These are phyloP conservation scores for Monoplex corrugatus DNA, from an alignment of 2,888 invertebrate species.

Conservation along the genomic window DNA sequence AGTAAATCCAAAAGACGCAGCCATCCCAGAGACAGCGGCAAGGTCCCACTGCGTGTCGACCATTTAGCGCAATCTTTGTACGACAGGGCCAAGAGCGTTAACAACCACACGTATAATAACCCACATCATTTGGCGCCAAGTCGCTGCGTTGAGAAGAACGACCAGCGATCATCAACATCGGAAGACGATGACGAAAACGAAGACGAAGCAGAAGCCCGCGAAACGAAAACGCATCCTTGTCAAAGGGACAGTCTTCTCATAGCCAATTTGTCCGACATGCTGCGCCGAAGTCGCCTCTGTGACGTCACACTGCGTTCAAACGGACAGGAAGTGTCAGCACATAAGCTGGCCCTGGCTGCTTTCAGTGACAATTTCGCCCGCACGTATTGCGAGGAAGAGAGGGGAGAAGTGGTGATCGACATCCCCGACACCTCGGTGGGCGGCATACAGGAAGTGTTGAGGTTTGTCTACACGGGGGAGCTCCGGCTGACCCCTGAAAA, in stretches of 20 bases:
- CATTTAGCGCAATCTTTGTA: not conserved
- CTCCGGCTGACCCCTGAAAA: conserved; percentile 63
- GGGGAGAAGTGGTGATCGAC: conserved; percentile 59
- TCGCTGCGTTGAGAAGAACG: not conserved
- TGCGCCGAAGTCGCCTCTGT: conserved; percentile 66
- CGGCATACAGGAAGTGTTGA: conserved; percentile 63
- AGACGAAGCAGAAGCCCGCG: not conserved
- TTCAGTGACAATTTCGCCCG: conserved; percentile 65
- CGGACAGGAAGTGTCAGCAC: conserved; percentile 62
- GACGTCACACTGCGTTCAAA: conserved; percentile 63
- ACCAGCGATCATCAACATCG: not conserved
- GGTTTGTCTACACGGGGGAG: conserved; percentile 69
- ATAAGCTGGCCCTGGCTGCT: conserved; percentile 73
- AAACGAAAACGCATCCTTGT: not conserved
- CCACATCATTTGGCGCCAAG: not conserved
- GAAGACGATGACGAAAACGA: conserved; percentile 1
- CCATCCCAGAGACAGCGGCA: not conserved
- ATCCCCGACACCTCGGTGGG: conserved; percentile 60
- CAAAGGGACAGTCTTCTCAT: conserved; percentile 42
- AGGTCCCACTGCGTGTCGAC: too few species aligned
- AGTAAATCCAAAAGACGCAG: not conserved
- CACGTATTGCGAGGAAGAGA: conserved; percentile 56
- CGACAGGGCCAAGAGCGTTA: not conserved
- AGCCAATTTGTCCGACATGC: conserved; percentile 62
- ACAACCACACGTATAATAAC: too few species aligned